Evolutionary conservation across 2,888 invertebrate genomes (phyloP).

Genomic region (Unio delphinus): DNA sequence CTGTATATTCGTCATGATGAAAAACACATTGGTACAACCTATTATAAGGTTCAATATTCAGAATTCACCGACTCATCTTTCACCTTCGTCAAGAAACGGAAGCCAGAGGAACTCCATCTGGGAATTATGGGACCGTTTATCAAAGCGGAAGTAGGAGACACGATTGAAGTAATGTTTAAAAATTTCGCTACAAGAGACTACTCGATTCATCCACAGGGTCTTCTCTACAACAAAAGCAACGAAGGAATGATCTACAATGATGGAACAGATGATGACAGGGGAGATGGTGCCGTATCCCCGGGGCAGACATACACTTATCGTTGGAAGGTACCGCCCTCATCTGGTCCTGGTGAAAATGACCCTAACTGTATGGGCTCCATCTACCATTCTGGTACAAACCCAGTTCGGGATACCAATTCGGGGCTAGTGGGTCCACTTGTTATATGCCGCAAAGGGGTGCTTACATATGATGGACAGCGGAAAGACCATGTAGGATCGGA

Average conservation of each 20-base stretch:
- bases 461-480: slow-evolving; percentile 15
- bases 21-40: slow-evolving; percentile 32
- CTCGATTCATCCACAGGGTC: slow-evolving; percentile 26
- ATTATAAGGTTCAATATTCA: slow-evolving; percentile 37
- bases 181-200: slow-evolving; percentile 22
- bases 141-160: slow-evolving; percentile 52
- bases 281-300: slow-evolving; percentile 13
- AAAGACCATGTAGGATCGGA: slow-evolving; percentile 44
- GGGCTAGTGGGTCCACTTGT: slow-evolving; percentile 44
- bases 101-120: slow-evolving; percentile 20
- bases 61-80: slow-evolving; percentile 4
- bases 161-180: slow-evolving; percentile 30
- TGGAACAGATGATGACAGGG: not conserved
- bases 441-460: slow-evolving; percentile 33
- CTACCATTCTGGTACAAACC: slow-evolving; percentile 42
- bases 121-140: slow-evolving; percentile 53
- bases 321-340: slow-evolving; percentile 38
- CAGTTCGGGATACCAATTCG: slow-evolving; percentile 30
- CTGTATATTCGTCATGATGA: slow-evolving; percentile 19
- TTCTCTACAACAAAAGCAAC: slow-evolving; percentile 22
- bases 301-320: slow-evolving; percentile 25
- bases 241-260: slow-evolving; percentile 21
- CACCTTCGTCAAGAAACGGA: not conserved
- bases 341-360: slow-evolving; percentile 42
- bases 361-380: slow-evolving; percentile 41